Evolutionary conservation across 2,113 vertebrate species (phyloP).

Genomic region (Labrus mixtus): DNA sequence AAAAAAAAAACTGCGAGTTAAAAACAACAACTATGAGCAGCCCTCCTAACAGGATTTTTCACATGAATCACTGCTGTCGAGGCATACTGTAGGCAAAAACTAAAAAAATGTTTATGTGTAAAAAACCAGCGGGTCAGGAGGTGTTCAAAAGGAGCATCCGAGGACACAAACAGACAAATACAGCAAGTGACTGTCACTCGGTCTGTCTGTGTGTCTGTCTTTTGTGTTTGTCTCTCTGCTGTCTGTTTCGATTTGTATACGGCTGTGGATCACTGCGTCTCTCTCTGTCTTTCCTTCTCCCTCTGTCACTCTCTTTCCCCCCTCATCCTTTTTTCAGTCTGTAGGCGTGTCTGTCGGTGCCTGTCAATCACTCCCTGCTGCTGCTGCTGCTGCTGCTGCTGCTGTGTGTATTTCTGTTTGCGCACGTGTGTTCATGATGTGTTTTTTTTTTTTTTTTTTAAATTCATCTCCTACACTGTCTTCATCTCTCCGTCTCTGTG

Average conservation of each 20-base stretch:
- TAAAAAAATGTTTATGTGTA: neutral
- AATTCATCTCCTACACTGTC: slow-evolving; percentile 47
- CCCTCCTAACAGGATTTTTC: neutral
- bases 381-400: no score
- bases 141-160: slow-evolving; percentile 28
- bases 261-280: slow-evolving; percentile 61
- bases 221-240: slow-evolving; percentile 58
- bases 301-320: slow-evolving; percentile 57
- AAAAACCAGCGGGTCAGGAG: slow-evolving; percentile 28
- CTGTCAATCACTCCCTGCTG: slow-evolving; percentile 62
- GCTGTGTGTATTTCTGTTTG: slow-evolving; percentile 10
- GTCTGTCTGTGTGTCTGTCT: slow-evolving; percentile 48
- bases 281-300: slow-evolving; percentile 32
- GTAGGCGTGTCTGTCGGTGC: slow-evolving; percentile 66
- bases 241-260: slow-evolving; percentile 63
- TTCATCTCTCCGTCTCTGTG: slow-evolving; percentile 51
- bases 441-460: slow-evolving; percentile 11
- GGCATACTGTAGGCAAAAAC: slow-evolving; percentile 25
- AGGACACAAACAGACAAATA: slow-evolving; percentile 59
- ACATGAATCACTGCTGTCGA: slow-evolving; percentile 37
- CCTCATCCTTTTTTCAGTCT: slow-evolving; percentile 66
- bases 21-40: slow-evolving; percentile 14
- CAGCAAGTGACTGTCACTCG: slow-evolving; percentile 47
- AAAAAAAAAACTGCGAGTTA: slow-evolving; percentile 18
- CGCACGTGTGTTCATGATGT: slow-evolving; percentile 24